phyloP scores from a whole-genome alignment of 1,140 invertebrate genomes.

The Cydia fagiglandana region DNA sequence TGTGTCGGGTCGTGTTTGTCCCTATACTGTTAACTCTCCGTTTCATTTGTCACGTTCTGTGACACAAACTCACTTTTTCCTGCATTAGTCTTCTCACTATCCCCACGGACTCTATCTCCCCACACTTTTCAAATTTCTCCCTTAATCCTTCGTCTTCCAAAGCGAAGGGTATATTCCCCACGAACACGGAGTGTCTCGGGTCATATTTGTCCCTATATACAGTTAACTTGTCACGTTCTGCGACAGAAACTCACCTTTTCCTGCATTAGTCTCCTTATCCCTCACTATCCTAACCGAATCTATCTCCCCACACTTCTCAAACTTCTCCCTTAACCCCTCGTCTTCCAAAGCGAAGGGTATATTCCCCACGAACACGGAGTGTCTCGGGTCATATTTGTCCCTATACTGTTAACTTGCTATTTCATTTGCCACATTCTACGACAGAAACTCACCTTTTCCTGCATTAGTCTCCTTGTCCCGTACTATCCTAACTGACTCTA shows the following conservation, averaged over 20 bases:
- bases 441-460: constrained; percentile 79
- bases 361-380: constrained; percentile 88
- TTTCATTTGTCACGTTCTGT: too few species aligned
- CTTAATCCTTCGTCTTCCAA: constrained; percentile 85
- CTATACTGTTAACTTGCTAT: constrained; percentile 29
- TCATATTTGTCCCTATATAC: constrained; percentile 64
- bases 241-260: constrained; percentile 80
- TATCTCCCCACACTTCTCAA: constrained; percentile 86
- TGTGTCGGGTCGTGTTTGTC: too few species aligned
- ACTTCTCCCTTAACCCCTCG: constrained; percentile 84
- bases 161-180: constrained; percentile 87
- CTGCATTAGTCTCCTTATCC: constrained; percentile 84
- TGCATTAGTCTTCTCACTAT: constrained; percentile 84
- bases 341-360: constrained; percentile 85
- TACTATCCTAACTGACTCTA: constrained; percentile 85
- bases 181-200: constrained; percentile 82
- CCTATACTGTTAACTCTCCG: too few species aligned
- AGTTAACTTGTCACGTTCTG: too few species aligned
- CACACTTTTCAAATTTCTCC: constrained; percentile 85
- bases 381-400: constrained; percentile 78
- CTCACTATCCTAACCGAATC: constrained; percentile 85
- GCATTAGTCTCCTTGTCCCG: constrained; percentile 85
- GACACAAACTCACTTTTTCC: constrained; percentile 86
- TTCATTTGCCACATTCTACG: too few species aligned
- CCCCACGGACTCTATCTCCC: constrained; percentile 84